A percentile compares a stretch with the other conserved stretches of the same genome.
These are phyloP conservation scores for Mohoua ochrocephala DNA, from an alignment of 2,113 vertebrate species.

Conservation along the genomic window DNA sequence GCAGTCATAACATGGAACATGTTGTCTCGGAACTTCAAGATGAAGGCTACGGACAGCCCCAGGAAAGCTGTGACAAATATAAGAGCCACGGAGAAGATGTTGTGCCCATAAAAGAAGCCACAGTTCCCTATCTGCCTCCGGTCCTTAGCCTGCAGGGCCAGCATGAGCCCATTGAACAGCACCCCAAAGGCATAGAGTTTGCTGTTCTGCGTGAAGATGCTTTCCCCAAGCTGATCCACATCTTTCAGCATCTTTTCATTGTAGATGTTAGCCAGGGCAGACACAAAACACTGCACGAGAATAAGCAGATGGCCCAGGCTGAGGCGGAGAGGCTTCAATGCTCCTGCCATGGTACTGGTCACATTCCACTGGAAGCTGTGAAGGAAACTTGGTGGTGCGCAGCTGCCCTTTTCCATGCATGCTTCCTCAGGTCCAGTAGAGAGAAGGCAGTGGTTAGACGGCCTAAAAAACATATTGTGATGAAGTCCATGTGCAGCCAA, in stretches of 20 bases:
- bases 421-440: slow-evolving; percentile 66
- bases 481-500: slow-evolving; percentile 77
- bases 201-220: slow-evolving; percentile 95
- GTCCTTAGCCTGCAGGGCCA: slow-evolving; percentile 76
- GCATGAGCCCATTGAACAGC: slow-evolving; percentile 86
- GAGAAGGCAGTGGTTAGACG: slow-evolving; percentile 87
- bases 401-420: slow-evolving; percentile 62
- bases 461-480: slow-evolving; percentile 73
- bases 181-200: slow-evolving; percentile 90
- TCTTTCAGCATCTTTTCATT: slow-evolving; percentile 98
- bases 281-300: slow-evolving; percentile 90
- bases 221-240: slow-evolving; percentile 84
- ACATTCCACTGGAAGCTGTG: slow-evolving; percentile 78
- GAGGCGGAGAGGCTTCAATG: slow-evolving; percentile 75
- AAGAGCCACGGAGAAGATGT: slow-evolving; percentile 83
- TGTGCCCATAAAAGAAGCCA: slow-evolving; percentile 93
- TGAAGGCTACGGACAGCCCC: slow-evolving; percentile 94
- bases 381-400: slow-evolving; percentile 47
- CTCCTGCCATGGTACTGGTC: slow-evolving; percentile 54
- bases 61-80: slow-evolving; percentile 91
- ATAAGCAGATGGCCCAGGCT: slow-evolving; percentile 89
- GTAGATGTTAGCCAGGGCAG: slow-evolving; percentile 96
- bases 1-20: slow-evolving; percentile 97
- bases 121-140: slow-evolving; percentile 81
- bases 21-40: slow-evolving; percentile 96